Evolutionary conservation across 2,797 vertebrate genomes (phyloP).

Genomic region (Labeo calbasu): DNA sequence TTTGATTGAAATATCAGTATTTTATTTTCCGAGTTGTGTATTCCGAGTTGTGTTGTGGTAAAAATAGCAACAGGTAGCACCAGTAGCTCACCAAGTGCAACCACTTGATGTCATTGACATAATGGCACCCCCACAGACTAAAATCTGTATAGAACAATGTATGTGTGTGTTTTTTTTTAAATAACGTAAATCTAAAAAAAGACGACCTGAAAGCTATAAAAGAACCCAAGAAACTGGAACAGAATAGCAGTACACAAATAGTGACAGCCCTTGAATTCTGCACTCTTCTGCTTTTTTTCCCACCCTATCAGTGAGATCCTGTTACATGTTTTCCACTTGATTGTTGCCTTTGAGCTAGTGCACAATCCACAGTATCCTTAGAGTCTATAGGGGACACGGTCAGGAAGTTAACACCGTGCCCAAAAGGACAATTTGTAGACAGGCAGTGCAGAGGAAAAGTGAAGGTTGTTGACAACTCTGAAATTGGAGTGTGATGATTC

Average conservation of each 20-base stretch:
- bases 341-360: slow-evolving; percentile 14
- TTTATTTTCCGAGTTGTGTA: too few species aligned
- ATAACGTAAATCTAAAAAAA: background rate
- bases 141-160: too few species aligned
- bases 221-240: background rate
- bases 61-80: too few species aligned
- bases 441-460: slow-evolving; percentile 5
- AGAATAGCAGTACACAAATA: background rate
- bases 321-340: slow-evolving; percentile 1
- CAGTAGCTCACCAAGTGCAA: too few species aligned
- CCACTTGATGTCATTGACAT: too few species aligned
- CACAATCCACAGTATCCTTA: background rate
- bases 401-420: slow-evolving; percentile 27
- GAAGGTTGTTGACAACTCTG: background rate
- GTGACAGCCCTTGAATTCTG: slow-evolving; percentile 4
- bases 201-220: background rate
- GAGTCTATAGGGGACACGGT: slow-evolving; percentile 1
- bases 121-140: too few species aligned
- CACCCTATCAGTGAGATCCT: slow-evolving; percentile 8
- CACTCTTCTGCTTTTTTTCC: background rate
- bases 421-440: background rate
- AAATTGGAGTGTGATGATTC: slow-evolving; percentile 33
- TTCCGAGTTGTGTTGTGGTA: too few species aligned
- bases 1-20: too few species aligned
- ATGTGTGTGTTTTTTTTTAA: too few species aligned